Percentiles rank a stretch among this genome's conserved stretches.
phyloP scores from a whole-genome alignment of 2,888 invertebrate genomes.

The Germaria angustata region DNA sequence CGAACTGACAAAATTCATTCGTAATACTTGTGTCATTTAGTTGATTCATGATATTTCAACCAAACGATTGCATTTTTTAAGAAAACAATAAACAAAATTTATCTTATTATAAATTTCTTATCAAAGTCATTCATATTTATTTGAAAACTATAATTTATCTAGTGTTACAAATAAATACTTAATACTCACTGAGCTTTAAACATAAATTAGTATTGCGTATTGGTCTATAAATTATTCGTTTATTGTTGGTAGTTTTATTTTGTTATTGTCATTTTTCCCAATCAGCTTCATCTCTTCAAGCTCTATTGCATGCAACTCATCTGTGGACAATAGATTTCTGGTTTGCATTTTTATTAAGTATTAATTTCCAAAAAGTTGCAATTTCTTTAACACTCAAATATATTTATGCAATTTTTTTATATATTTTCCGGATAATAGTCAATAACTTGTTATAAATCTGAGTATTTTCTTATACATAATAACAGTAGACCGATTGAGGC shows the following conservation, averaged over 20 bases:
- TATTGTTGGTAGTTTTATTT: background rate
- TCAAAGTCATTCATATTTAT: background rate
- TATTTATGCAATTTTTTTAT: constrained; percentile 34
- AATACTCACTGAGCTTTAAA: background rate
- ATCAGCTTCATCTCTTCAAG: constrained; percentile 8
- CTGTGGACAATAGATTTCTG: background rate
- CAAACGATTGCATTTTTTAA: too few relatives aligned
- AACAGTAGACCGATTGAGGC: too few relatives aligned
- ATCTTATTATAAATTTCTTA: background rate
- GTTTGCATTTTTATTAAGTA: background rate
- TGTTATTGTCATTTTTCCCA: background rate
- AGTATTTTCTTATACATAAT: too few relatives aligned
- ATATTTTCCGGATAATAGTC: constrained; percentile 57
- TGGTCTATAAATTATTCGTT: background rate
- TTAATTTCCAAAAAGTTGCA: constrained; percentile 12
- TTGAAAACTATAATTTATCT: background rate
- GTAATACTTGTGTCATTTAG: constrained; percentile 6
- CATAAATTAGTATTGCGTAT: background rate
- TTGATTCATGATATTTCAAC: background rate
- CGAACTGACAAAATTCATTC: constrained; percentile 2
- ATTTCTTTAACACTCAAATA: background rate
- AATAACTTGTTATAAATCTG: constrained; percentile 41
- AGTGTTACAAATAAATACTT: background rate
- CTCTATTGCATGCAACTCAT: constrained; percentile 14
- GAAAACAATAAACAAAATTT: background rate